A percentile compares a stretch with the other conserved stretches of the same genome.
Evolutionary conservation across 2,797 vertebrate species (phyloP).

Genomic region (Crossoptilon crossoptilon): DNA sequence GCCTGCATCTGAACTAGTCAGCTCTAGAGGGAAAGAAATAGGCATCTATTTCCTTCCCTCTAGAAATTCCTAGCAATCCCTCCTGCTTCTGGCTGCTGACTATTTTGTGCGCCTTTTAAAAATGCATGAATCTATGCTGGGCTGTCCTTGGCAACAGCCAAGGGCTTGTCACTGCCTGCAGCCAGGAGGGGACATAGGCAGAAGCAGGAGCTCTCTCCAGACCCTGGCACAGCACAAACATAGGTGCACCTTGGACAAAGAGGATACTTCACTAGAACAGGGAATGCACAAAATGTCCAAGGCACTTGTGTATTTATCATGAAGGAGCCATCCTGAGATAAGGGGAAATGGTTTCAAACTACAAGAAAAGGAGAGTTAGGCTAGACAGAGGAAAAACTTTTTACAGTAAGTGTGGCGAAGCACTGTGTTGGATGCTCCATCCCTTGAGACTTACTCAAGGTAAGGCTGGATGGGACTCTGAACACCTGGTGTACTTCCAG

Average conservation of each 20-base stretch:
- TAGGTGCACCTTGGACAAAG: not conserved
- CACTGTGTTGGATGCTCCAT: no score
- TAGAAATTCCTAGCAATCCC: fast-evolving
- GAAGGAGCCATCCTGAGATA: not conserved
- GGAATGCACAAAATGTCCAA: not conserved
- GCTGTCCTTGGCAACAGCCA: not conserved
- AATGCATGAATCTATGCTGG: not conserved
- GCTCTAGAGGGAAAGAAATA: not conserved
- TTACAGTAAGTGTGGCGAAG: no score
- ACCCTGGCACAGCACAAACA: fast-evolving
- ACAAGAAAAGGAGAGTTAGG: no score
- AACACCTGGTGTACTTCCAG: no score
- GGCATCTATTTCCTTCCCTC: not conserved
- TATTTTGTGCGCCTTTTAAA: not conserved
- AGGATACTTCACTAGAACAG: not conserved
- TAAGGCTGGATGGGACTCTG: no score
- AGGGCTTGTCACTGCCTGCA: not conserved
- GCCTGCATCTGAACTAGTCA: not conserved
- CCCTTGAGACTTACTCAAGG: no score
- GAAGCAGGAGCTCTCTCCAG: not conserved
- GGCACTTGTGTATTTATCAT: fast-evolving
- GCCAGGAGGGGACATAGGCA: not conserved
- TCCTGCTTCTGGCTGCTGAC: not conserved
- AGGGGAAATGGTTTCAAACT: no score
- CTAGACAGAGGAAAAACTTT: no score